Evolutionary conservation across 2,113 vertebrate species (phyloP).

Genomic region (Anthoscopus minutus): DNA sequence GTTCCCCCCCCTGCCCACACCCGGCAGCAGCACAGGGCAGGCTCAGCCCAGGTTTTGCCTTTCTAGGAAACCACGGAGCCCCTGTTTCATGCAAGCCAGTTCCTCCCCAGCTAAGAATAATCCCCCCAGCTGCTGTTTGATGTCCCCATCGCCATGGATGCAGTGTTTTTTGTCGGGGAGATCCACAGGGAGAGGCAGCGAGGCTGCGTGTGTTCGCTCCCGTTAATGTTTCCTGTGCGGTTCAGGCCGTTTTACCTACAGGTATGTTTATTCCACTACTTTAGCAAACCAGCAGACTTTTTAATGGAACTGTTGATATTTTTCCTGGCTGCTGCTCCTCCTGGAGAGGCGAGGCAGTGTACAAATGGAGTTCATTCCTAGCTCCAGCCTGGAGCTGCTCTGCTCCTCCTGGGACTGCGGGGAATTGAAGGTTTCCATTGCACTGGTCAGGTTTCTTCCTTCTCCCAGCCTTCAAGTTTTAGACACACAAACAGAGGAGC

Average conservation of each 20-base stretch:
- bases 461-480: conserved; percentile 24
- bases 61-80: conserved; percentile 16
- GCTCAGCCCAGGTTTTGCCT: conserved; percentile 15
- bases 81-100: neutral
- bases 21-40: neutral
- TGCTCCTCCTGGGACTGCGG: neutral
- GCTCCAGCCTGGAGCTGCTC: conserved; percentile 24
- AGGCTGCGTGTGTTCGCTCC: conserved; percentile 38
- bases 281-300: conserved; percentile 68
- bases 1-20: too few species aligned
- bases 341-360: neutral
- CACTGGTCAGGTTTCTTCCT: conserved; percentile 55
- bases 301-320: conserved; percentile 72
- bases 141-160: conserved; percentile 35
- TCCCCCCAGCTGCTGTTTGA: conserved; percentile 49
- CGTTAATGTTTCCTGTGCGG: conserved; percentile 64
- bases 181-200: neutral
- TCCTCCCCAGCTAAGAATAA: conserved; percentile 45
- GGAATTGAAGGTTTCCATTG: conserved; percentile 63
- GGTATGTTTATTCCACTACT: conserved; percentile 67
- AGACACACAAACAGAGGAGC: neutral
- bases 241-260: conserved; percentile 46
- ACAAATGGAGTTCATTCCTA: conserved; percentile 33
- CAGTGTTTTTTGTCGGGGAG: neutral
- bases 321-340: conserved; percentile 62